phyloP scores from a whole-genome alignment of 2,888 invertebrate genomes.

The Magallana nippona region DNA sequence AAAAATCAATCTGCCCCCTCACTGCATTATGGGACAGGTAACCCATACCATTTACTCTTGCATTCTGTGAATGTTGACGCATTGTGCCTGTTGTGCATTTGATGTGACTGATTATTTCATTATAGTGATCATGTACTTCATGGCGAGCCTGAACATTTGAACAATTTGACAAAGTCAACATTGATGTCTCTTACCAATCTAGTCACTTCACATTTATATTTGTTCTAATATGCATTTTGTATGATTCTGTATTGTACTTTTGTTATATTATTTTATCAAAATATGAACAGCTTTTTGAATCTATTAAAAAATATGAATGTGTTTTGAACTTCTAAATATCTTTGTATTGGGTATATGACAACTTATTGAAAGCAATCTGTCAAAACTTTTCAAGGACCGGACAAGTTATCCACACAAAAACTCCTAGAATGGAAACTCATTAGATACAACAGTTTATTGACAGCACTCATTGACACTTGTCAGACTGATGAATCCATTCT shows the following conservation, averaged over 20 bases:
- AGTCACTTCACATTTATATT: conserved; percentile 3
- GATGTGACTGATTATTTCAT: not conserved
- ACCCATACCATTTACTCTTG: not conserved
- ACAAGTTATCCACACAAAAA: too few relatives aligned
- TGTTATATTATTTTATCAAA: not conserved
- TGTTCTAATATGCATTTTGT: not conserved
- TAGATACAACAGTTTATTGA: too few relatives aligned
- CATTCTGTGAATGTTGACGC: conserved; percentile 18
- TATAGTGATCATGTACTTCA: not conserved
- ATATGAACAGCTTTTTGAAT: too few relatives aligned
- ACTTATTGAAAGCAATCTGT: too few relatives aligned
- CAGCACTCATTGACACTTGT: too few relatives aligned
- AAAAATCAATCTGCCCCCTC: conserved; percentile 6
- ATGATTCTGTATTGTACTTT: not conserved
- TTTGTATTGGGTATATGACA: too few relatives aligned
- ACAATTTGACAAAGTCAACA: not conserved
- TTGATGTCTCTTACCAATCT: conserved; percentile 4
- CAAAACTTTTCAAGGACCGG: too few relatives aligned
- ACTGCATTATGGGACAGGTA: not conserved
- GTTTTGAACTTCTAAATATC: too few relatives aligned
- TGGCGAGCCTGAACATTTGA: not conserved
- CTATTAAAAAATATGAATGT: too few relatives aligned
- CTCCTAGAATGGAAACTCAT: too few relatives aligned
- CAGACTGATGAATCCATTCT: too few relatives aligned
- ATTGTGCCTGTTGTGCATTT: not conserved